phyloP scores from a whole-genome alignment of 2,113 vertebrate species.

The human (Homo sapiens) region GRCh38 chrY:17770001-17770500 shows the following conservation, averaged over 20 bases:
- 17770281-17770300: neutral
- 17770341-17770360: neutral
- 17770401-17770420: neutral
- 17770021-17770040: neutral
- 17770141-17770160: neutral
- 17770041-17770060: neutral
- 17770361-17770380: neutral
- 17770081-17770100: neutral
- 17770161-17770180: neutral
- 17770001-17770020: no score
- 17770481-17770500: neutral
- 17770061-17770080: neutral
- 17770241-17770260: neutral
- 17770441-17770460: neutral
- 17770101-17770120: neutral
- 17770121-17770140: neutral
- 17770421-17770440: neutral
- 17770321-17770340: neutral
- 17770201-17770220: neutral
- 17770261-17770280: neutral
- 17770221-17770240: no score
- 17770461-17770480: neutral
- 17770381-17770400: neutral
- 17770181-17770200: neutral
- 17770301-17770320: neutral